phyloP scores from a whole-genome alignment of 2,113 vertebrate species.

The Scomber scombrus region DNA sequence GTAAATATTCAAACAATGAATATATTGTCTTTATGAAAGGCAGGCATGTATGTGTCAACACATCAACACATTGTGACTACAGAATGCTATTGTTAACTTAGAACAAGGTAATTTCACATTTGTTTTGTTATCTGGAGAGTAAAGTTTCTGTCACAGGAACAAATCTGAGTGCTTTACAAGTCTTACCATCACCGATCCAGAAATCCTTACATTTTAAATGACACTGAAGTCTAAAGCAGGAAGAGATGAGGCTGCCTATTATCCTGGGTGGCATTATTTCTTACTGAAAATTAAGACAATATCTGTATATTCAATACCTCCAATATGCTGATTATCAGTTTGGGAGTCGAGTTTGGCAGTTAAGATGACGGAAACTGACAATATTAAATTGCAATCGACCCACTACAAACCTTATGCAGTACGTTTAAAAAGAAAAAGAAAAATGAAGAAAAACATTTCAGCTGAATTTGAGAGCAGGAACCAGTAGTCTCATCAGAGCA shows the following conservation, averaged over 20 bases:
- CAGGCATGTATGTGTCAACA: too few relatives aligned
- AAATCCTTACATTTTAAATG: slow-evolving; percentile 38
- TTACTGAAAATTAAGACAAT: slow-evolving; percentile 7
- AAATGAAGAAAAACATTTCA: neutral
- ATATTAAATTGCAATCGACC: neutral
- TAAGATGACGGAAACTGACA: neutral
- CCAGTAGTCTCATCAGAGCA: neutral
- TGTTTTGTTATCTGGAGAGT: too few relatives aligned
- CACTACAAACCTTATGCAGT: neutral
- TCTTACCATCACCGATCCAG: slow-evolving; percentile 23
- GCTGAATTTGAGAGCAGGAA: neutral
- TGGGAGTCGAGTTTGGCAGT: neutral
- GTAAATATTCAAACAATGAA: too few relatives aligned
- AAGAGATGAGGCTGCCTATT: slow-evolving; percentile 36
- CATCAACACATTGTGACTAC: too few relatives aligned
- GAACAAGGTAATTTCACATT: too few relatives aligned
- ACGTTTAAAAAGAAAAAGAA: neutral
- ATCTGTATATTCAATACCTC: slow-evolving; percentile 13
- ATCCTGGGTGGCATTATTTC: slow-evolving; percentile 40
- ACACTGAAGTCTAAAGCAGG: slow-evolving; percentile 12
- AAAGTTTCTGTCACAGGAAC: slow-evolving; percentile 45
- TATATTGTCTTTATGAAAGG: too few relatives aligned
- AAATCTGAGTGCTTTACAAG: slow-evolving; percentile 42
- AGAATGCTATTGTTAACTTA: too few relatives aligned
- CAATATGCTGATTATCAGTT: slow-evolving; percentile 9